Evolutionary conservation across 2,797 vertebrate species (phyloP).

Genomic region (Coregonus ussuriensis): DNA sequence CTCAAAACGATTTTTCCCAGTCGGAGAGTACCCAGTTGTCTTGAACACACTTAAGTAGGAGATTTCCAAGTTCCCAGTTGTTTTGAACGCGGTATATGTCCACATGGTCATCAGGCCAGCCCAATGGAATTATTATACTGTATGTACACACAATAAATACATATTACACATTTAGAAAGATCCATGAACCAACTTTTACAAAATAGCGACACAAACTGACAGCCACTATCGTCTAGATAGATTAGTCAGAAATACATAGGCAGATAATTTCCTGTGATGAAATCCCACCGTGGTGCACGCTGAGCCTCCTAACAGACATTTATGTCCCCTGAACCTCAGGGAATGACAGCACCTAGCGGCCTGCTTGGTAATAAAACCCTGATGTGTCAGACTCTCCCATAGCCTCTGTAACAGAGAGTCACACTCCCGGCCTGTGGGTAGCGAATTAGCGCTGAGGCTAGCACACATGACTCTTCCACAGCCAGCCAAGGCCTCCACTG

Average conservation of each 20-base stretch:
- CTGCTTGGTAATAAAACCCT: slow-evolving; percentile 25
- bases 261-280: slow-evolving; percentile 46
- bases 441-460: not conserved
- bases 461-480: not conserved
- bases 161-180: not conserved
- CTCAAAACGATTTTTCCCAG: too few relatives aligned
- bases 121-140: not conserved
- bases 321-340: slow-evolving; percentile 30
- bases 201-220: not conserved
- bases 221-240: not conserved
- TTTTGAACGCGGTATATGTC: not conserved
- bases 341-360: not conserved
- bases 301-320: slow-evolving; percentile 36
- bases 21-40: too few relatives aligned
- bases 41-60: too few relatives aligned
- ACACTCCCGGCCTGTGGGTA: slow-evolving; percentile 12
- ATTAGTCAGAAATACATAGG: slow-evolving; percentile 32
- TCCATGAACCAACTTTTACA: not conserved
- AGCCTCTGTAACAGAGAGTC: slow-evolving; percentile 15
- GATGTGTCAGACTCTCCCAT: slow-evolving; percentile 21
- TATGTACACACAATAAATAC: not conserved
- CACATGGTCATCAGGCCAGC: not conserved
- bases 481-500: slow-evolving; percentile 7
- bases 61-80: too few relatives aligned
- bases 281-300: slow-evolving; percentile 8